phyloP scores from a whole-genome alignment of 2,888 invertebrate species.

The Micoletzkya japonica region DNA sequence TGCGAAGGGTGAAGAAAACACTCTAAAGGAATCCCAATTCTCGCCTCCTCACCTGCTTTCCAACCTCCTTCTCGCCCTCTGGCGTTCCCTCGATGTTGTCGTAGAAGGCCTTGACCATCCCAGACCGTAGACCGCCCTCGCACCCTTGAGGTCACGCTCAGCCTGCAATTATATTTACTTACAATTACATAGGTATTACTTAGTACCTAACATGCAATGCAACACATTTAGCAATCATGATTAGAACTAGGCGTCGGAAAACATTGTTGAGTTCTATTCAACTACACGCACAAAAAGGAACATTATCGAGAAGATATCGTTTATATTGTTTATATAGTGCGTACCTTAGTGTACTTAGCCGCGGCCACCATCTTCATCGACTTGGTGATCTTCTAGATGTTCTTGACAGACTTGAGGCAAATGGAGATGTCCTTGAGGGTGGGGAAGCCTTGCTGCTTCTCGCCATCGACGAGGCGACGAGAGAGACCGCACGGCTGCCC shows the following conservation, averaged over 20 bases:
- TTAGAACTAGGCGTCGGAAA: no score
- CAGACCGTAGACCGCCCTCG: constrained; percentile 86
- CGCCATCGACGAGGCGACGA: constrained; percentile 38
- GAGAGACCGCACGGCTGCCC: constrained; percentile 26
- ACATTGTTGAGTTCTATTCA: no score
- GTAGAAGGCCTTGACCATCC: constrained; percentile 82
- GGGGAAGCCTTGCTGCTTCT: constrained; percentile 60
- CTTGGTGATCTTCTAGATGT: constrained; percentile 99
- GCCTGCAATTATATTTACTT: no score
- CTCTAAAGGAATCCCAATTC: no score
- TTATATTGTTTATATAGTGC: not conserved
- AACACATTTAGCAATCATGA: no score
- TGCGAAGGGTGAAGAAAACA: no score
- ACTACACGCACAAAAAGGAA: no score
- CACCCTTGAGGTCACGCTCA: constrained; percentile 89
- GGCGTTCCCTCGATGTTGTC: constrained; percentile 74
- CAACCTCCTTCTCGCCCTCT: constrained; percentile 36
- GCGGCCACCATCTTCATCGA: constrained; percentile 99
- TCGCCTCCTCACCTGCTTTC: no score
- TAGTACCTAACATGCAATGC: no score
- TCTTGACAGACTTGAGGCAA: constrained; percentile 95
- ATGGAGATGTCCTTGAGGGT: constrained; percentile 74
- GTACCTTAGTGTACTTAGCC: constrained; percentile 75
- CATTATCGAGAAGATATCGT: not conserved
- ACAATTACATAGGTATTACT: not conserved